Conservation (phyloP, 2,797 vertebrate species). For the Chaenodraco wilsoni region DNA sequence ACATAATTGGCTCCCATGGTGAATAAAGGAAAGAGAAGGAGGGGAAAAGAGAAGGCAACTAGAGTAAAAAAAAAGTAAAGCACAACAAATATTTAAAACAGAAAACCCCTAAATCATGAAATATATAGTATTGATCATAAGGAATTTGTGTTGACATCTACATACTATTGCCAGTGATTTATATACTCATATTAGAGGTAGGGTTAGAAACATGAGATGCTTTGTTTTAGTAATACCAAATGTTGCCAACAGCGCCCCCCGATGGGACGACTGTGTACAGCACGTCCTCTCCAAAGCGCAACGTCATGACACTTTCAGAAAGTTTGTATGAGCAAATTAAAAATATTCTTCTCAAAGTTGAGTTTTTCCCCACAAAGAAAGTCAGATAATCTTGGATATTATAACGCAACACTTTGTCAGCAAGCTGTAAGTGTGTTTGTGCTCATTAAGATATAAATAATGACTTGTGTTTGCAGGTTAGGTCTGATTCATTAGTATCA, state of each 20-base stretch:
- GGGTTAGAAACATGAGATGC: slow-evolving; percentile 65
- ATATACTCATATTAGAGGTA: slow-evolving; percentile 65
- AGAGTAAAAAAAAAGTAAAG: slow-evolving; percentile 59
- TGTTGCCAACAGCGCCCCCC: slow-evolving; percentile 55
- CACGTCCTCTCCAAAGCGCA: slow-evolving; percentile 36
- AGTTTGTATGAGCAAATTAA: neutral
- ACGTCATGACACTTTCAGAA: slow-evolving; percentile 35
- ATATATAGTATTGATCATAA: slow-evolving; percentile 49
- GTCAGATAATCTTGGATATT: neutral
- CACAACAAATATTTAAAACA: slow-evolving; percentile 66
- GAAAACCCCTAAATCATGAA: slow-evolving; percentile 52
- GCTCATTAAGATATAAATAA: neutral
- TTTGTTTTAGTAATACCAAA: slow-evolving; percentile 48
- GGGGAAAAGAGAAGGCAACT: slow-evolving; percentile 50
- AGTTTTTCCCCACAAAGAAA: neutral
- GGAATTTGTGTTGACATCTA: slow-evolving; percentile 43
- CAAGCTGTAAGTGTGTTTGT: neutral
- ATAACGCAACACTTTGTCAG: slow-evolving; percentile 5
- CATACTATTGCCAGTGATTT: slow-evolving; percentile 61
- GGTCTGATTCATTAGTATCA: neutral
- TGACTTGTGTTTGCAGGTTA: neutral
- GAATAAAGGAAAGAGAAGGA: slow-evolving; percentile 65
- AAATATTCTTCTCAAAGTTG: neutral
- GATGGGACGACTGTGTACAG: slow-evolving; percentile 41
- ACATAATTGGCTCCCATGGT: slow-evolving; percentile 76